phyloP scores from a whole-genome alignment of 2,113 vertebrate species.

The Ophthalmotilapia sp. region DNA sequence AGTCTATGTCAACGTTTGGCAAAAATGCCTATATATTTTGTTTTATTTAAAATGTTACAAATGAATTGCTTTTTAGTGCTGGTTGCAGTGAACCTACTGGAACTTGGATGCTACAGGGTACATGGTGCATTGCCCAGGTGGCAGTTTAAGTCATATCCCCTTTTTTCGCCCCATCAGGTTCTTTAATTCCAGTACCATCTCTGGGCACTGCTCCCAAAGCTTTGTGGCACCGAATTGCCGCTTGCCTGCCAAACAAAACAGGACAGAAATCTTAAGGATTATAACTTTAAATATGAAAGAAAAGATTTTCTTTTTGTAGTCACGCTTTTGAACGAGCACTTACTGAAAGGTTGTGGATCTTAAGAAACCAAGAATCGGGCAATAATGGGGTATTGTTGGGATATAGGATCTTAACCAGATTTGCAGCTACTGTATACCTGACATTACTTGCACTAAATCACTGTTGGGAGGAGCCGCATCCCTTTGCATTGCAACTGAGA shows the following conservation, averaged over 20 bases:
- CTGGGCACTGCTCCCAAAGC: not conserved
- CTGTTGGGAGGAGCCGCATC: not conserved
- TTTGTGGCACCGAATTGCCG: not conserved
- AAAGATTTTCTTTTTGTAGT: not conserved
- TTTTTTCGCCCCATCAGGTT: not conserved
- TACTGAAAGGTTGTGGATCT: not conserved
- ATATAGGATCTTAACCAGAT: not conserved
- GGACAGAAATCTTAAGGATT: not conserved
- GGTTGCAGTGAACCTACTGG: not conserved
- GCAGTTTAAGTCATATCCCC: not conserved
- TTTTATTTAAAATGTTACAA: not conserved
- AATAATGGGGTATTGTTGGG: not conserved
- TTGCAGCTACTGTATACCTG: slow-evolving; percentile 38
- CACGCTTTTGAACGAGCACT: not conserved
- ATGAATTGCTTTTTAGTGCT: not conserved
- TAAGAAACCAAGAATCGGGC: not conserved
- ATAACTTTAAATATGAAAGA: not conserved
- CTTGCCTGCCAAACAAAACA: not conserved
- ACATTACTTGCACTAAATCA: slow-evolving; percentile 61
- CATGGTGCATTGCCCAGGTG: not conserved
- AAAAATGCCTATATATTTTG: not conserved
- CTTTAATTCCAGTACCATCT: not conserved
- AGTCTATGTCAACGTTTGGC: not conserved
- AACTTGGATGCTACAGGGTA: not conserved
- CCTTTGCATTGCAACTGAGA: slow-evolving; percentile 21